These are phyloP conservation scores for Psilanteris sp. DNA, from an alignment of 1,140 invertebrate species.

Conservation along the genomic window DNA sequence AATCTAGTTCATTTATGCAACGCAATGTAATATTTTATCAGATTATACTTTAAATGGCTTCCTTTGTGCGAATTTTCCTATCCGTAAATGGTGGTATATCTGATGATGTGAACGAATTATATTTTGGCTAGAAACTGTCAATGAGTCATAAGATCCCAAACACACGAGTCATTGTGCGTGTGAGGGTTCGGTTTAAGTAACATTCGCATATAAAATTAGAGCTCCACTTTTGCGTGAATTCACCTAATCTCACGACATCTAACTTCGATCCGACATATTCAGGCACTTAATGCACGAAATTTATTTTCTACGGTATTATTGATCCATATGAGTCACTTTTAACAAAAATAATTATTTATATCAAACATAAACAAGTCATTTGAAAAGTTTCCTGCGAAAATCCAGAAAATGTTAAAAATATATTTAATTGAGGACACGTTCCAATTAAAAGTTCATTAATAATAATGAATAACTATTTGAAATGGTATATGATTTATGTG, in stretches of 20 bases:
- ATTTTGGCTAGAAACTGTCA: constrained; percentile 10
- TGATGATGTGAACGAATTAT: too few relatives aligned
- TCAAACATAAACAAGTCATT: background rate
- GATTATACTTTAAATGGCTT: too few relatives aligned
- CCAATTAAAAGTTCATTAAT: too few relatives aligned
- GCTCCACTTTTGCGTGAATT: constrained; percentile 25
- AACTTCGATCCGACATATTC: constrained; percentile 20
- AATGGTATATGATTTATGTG: too few relatives aligned
- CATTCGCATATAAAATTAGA: constrained; percentile 5
- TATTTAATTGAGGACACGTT: background rate
- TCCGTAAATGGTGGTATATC: too few relatives aligned
- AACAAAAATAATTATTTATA: constrained; percentile 33
- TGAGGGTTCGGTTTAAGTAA: background rate
- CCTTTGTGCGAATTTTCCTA: too few relatives aligned
- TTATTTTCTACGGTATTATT: constrained; percentile 28
- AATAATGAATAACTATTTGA: too few relatives aligned
- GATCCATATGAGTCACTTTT: constrained; percentile 4
- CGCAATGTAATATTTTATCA: too few relatives aligned
- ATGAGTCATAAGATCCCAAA: constrained; percentile 22
- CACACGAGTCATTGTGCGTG: constrained; percentile 10
- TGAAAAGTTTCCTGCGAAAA: constrained; percentile 7
- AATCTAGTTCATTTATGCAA: too few relatives aligned
- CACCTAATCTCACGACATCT: constrained; percentile 43
- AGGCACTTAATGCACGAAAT: constrained; percentile 15
- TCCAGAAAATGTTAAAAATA: background rate